Evolutionary conservation across 2,888 invertebrate species (phyloP).

Genomic region (Brassicogethes aeneus): DNA sequence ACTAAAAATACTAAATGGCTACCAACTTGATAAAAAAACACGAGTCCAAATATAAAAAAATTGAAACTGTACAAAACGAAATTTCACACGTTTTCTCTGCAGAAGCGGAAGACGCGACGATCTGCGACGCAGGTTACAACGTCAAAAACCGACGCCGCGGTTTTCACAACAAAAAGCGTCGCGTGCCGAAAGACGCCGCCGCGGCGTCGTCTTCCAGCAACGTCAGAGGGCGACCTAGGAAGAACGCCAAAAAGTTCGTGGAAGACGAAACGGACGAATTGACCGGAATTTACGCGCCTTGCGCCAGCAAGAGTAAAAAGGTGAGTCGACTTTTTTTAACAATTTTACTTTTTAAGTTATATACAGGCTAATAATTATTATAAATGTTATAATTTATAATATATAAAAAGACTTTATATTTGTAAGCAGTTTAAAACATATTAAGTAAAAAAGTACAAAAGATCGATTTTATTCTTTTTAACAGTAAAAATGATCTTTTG

Average conservation of each 20-base stretch:
- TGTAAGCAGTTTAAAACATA: no score
- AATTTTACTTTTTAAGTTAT: background rate
- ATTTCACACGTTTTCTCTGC: conserved; percentile 7
- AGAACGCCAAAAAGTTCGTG: conserved; percentile 9
- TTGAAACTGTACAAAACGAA: background rate
- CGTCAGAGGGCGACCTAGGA: conserved; percentile 10
- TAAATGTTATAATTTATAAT: no score
- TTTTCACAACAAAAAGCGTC: conserved; percentile 26
- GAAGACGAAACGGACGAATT: conserved; percentile 9
- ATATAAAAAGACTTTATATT: no score
- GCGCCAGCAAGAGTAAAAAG: conserved; percentile 30
- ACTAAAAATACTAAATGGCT: no score
- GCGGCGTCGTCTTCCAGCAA: conserved; percentile 4
- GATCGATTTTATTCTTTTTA: no score
- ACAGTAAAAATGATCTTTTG: no score
- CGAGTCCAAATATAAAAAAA: no score
- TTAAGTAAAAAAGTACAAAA: no score
- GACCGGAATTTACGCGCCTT: conserved; percentile 25
- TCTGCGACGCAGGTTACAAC: conserved; percentile 47
- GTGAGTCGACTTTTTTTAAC: conserved; percentile 14
- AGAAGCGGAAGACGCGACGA: conserved; percentile 46
- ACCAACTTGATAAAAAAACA: no score
- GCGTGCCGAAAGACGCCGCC: conserved; percentile 4
- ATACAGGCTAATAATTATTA: no score
- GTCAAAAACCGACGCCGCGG: conserved; percentile 40